Evolutionary conservation across 2,797 vertebrate genomes (phyloP).

Genomic region (Odontamblyopus rebecca): DNA sequence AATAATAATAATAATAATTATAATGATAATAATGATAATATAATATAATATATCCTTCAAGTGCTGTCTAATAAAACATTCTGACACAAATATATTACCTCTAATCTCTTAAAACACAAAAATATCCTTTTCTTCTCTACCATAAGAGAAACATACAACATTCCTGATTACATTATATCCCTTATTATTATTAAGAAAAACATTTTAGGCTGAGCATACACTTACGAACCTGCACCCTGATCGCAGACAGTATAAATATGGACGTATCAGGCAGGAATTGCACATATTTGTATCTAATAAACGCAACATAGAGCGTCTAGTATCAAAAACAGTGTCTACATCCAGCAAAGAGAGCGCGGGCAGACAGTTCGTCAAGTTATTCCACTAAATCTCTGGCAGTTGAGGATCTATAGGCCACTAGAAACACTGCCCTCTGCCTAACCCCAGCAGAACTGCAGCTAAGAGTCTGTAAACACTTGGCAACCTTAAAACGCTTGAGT

Average conservation of each 20-base stretch:
- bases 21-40: constrained; percentile 37
- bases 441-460: constrained; percentile 34
- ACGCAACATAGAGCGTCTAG: constrained; percentile 53
- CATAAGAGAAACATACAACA: constrained; percentile 51
- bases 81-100: constrained; percentile 60
- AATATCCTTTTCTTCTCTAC: constrained; percentile 42
- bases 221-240: constrained; percentile 41
- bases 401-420: constrained; percentile 55
- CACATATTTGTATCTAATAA: constrained; percentile 52
- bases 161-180: constrained; percentile 50
- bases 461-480: constrained; percentile 72
- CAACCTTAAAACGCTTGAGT: constrained; percentile 51
- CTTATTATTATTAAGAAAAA: constrained; percentile 80
- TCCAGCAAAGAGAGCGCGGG: constrained; percentile 64
- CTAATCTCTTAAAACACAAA: constrained; percentile 55
- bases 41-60: constrained; percentile 22
- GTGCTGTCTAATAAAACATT: constrained; percentile 54
- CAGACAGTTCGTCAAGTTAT: constrained; percentile 38
- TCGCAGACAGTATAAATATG: constrained; percentile 33
- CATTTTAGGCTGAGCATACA: constrained; percentile 68
- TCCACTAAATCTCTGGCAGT: constrained; percentile 20
- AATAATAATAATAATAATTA: constrained; percentile 18
- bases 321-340: constrained; percentile 57
- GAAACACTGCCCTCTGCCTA: constrained; percentile 44
- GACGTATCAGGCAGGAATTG: constrained; percentile 49